phyloP scores from a whole-genome alignment of 2,113 vertebrate genomes.

The Hippocampus abdominalis region DNA sequence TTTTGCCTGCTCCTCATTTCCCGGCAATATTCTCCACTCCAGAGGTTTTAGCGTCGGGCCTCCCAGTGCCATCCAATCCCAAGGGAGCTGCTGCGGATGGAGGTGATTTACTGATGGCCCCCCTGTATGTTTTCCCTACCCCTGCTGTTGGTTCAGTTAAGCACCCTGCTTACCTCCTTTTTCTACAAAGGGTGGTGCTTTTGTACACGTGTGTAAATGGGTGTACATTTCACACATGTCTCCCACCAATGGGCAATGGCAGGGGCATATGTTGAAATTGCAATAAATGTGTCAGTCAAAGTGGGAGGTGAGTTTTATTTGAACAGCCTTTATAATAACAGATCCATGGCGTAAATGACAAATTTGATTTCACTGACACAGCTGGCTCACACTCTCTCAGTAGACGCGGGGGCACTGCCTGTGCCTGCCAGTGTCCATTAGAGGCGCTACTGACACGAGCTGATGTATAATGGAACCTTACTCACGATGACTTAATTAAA shows the following conservation, averaged over 20 bases:
- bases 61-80: conserved; percentile 46
- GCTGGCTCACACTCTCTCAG: conserved; percentile 23
- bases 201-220: conserved; percentile 28
- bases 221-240: conserved; percentile 15
- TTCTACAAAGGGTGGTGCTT: conserved; percentile 37
- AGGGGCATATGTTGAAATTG: conserved; percentile 12
- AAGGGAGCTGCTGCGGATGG: conserved; percentile 53
- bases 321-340: conserved; percentile 33
- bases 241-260: conserved; percentile 17
- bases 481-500: not conserved
- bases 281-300: conserved; percentile 30
- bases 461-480: not conserved
- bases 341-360: conserved; percentile 30
- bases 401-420: conserved; percentile 12
- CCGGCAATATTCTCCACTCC: not conserved
- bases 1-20: conserved; percentile 9
- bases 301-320: conserved; percentile 43
- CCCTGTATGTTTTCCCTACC: conserved; percentile 62
- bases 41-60: conserved; percentile 29
- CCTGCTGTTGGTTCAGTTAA: conserved; percentile 60
- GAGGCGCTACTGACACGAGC: conserved; percentile 37
- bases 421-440: conserved; percentile 29
- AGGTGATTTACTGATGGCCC: conserved; percentile 63
- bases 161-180: conserved; percentile 60
- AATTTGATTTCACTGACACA: conserved; percentile 50